phyloP scores from a whole-genome alignment of 2,888 invertebrate genomes.

The Lepidochitona cinerea region DNA sequence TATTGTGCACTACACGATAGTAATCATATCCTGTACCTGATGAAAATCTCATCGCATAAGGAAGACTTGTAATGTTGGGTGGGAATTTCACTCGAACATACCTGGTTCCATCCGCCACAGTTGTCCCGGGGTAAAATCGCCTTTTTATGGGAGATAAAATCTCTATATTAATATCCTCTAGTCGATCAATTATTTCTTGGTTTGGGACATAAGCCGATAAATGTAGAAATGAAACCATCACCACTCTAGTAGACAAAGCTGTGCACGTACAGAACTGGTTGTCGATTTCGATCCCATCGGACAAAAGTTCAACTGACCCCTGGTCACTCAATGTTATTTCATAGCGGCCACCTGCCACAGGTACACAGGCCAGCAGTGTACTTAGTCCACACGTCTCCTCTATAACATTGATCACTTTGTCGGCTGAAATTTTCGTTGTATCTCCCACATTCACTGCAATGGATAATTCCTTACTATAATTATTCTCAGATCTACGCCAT shows the following conservation, averaged over 20 bases:
- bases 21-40: background rate
- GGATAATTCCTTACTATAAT: too few species aligned
- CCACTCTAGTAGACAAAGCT: background rate
- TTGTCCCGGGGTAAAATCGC: background rate
- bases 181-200: background rate
- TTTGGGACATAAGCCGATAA: background rate
- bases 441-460: too few species aligned
- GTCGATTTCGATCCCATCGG: background rate
- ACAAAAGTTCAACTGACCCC: background rate
- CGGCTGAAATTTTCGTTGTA: too few species aligned
- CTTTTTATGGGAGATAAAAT: background rate
- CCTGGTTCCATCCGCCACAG: background rate
- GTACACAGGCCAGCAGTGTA: background rate
- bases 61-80: background rate
- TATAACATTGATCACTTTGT: background rate
- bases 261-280: background rate
- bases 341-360: background rate
- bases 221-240: background rate
- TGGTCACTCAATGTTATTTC: background rate
- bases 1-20: background rate
- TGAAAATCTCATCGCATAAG: background rate
- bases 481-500: too few species aligned
- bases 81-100: background rate
- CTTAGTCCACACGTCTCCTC: background rate
- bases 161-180: background rate